These are phyloP conservation scores for Ailuropoda melanoleuca DNA, from an alignment of 2,113 vertebrate genomes.

Conservation along the genomic window DNA sequence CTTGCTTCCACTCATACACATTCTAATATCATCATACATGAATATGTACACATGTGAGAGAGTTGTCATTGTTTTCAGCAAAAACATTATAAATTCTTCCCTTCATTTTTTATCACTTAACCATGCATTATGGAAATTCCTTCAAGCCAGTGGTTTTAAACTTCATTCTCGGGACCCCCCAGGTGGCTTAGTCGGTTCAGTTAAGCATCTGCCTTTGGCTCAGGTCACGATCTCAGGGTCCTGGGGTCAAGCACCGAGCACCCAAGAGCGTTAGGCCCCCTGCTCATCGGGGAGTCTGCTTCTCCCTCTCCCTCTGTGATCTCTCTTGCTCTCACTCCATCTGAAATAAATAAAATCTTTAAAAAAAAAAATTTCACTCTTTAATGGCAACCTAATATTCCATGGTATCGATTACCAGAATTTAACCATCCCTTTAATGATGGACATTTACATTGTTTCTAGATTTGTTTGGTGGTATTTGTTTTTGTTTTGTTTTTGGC, in stretches of 20 bases:
- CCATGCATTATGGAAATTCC: not conserved
- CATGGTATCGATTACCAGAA: not conserved
- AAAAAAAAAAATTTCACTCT: not conserved
- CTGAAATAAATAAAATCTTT: not conserved
- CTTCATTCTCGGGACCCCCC: not conserved
- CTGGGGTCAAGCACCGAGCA: not conserved
- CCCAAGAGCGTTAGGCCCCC: not conserved
- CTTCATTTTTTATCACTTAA: slow-evolving; percentile 45
- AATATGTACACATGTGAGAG: not conserved
- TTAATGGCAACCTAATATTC: not conserved
- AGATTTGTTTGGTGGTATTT: not conserved
- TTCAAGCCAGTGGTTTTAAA: not conserved
- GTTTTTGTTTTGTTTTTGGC: not conserved
- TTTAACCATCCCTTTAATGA: not conserved
- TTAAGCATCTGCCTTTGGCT: not conserved
- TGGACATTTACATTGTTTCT: not conserved
- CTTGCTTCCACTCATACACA: not conserved
- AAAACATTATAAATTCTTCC: not conserved
- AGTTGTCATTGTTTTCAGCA: not conserved
- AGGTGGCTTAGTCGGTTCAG: not conserved
- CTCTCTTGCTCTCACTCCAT: not conserved
- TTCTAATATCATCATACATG: slow-evolving; percentile 41
- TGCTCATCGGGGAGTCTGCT: not conserved
- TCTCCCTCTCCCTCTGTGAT: not conserved
- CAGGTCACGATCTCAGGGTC: not conserved